phyloP scores from a whole-genome alignment of 2,797 vertebrate species.

The Gallinago nigripennis region DNA sequence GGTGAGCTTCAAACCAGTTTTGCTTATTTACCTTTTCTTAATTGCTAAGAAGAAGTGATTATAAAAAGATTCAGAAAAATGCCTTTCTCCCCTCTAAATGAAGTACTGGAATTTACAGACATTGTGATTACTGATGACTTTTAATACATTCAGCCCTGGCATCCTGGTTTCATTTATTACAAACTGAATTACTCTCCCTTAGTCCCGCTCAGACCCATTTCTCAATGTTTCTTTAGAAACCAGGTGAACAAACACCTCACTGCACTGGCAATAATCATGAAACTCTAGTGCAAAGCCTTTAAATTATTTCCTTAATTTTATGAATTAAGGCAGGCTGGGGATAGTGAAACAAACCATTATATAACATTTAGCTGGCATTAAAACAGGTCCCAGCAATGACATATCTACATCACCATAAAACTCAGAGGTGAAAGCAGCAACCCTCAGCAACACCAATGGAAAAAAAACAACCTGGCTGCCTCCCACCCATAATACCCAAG shows the following conservation, averaged over 20 bases:
- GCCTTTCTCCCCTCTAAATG: not conserved
- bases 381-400: not conserved
- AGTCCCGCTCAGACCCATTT: not conserved
- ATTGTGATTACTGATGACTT: not conserved
- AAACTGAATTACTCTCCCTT: not conserved
- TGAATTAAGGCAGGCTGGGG: not conserved
- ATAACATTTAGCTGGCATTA: not conserved
- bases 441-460: not conserved
- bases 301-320: slow-evolving; percentile 10
- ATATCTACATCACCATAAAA: not conserved
- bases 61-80: not conserved
- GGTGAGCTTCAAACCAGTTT: not conserved
- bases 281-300: slow-evolving; percentile 4
- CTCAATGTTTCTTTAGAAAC: slow-evolving; percentile 34
- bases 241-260: slow-evolving; percentile 39
- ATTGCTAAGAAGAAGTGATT: not conserved
- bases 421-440: not conserved
- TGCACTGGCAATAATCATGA: not conserved
- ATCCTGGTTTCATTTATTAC: not conserved
- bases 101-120: not conserved
- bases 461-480: not conserved
- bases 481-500: not conserved
- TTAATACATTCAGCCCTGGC: not conserved
- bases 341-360: slow-evolving; percentile 16
- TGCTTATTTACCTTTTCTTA: not conserved